Evolutionary conservation across 2,797 vertebrate genomes (phyloP).

Genomic region (Rachycentron canadum): DNA sequence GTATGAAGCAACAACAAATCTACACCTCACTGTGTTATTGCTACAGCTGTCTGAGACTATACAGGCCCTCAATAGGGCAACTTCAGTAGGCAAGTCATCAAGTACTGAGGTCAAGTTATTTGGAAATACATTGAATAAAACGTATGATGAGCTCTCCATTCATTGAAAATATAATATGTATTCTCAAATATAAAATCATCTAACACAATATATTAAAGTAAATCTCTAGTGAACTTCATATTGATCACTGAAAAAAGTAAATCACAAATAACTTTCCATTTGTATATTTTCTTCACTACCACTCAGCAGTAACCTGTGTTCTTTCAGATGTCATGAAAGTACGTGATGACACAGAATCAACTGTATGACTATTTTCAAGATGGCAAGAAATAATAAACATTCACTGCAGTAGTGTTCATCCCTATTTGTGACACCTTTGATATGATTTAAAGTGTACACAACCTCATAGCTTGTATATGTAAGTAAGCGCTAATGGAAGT

Average conservation of each 20-base stretch:
- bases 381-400: slow-evolving; percentile 27
- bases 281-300: slow-evolving; percentile 31
- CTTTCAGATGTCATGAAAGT: slow-evolving; percentile 5
- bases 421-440: slow-evolving; percentile 23
- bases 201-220: slow-evolving; percentile 71
- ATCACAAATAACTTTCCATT: slow-evolving; percentile 26
- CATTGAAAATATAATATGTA: slow-evolving; percentile 74
- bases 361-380: slow-evolving; percentile 31
- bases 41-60: slow-evolving; percentile 61
- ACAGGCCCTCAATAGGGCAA: slow-evolving; percentile 40
- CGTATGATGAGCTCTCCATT: slow-evolving; percentile 55
- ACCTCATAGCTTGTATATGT: slow-evolving; percentile 3
- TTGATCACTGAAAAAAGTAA: slow-evolving; percentile 52
- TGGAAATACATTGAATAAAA: slow-evolving; percentile 68
- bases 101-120: slow-evolving; percentile 65
- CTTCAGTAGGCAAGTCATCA: slow-evolving; percentile 47
- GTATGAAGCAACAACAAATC: slow-evolving; percentile 51
- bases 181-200: slow-evolving; percentile 76
- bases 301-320: slow-evolving; percentile 20
- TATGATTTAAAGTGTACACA: slow-evolving; percentile 37
- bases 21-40: slow-evolving; percentile 65
- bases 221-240: slow-evolving; percentile 58
- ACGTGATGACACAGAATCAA: slow-evolving; percentile 26
- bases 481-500: background rate
- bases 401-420: slow-evolving; percentile 15